Base-by-base conservation (phyloP, 2,888 invertebrate genomes). In the Ptychoptera contaminata region DNA sequence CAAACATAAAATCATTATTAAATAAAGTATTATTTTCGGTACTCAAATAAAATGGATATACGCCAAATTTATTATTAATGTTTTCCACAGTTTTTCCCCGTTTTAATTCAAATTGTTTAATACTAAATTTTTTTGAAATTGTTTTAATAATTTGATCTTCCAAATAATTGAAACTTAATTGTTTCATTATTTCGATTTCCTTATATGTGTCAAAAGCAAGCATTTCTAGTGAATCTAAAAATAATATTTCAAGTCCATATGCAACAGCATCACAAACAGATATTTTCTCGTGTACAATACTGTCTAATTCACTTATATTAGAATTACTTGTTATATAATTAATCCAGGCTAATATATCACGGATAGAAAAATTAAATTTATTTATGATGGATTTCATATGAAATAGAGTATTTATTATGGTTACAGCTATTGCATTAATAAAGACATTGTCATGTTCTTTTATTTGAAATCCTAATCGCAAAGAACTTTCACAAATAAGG, bases 331-430 rank as follows among this genome's bases (percentile, higher is more conserved):
- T 91, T 48, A 96, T 79, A 59, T 94, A 97, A 51, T 80, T 69
- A 0, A 90, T 83, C 96, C 96, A 97, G 0, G 88, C 82, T 16
- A 96, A 67, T 46, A 94, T 73, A 62, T 97, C 96, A 54, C 97
- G 76, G 49, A 96, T 83, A 53, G 91, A 96, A 47, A 90, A 76
- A 5, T 82, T 81, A 51, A 84, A 82, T 56, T 85, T 82, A 46
- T 68, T 76, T 32, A 88, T 83, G 36, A 83, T 71, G 55, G 82
- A 67, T 49, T 74, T 73, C 50, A 93, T 75, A 80, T 82, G 85
- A 29, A 80, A 72, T 0, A 88, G 71, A 54, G 94, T 90, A 50
- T 84, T 78, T 54, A 92, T 71, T 48, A 96, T 80, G 31, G 72
- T 73, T 40, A 63, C 67, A 0, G 86, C 83, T 37, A 90, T 68